Conservation (phyloP, 2,888 invertebrate species). For the Synergus japonicus region DNA sequence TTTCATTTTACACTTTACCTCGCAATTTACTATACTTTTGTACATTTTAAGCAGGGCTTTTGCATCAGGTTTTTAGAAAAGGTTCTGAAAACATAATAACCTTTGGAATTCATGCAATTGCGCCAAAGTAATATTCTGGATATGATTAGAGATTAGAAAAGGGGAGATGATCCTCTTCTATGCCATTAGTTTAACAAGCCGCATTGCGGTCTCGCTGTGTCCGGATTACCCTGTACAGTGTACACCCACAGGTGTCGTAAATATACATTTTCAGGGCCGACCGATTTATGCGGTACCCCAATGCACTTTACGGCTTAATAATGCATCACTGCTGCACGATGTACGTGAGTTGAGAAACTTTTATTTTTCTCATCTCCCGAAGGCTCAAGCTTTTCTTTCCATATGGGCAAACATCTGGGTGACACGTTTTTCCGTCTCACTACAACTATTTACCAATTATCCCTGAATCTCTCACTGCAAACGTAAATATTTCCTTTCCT, state of each 20-base stretch:
- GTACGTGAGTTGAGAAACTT: slow-evolving; percentile 1
- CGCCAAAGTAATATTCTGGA: neutral
- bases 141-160: neutral
- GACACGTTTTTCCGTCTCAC: slow-evolving; percentile 11
- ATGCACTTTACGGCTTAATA: slow-evolving; percentile 15
- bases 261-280: slow-evolving; percentile 10
- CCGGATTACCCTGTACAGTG: neutral
- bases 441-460: neutral
- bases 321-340: neutral
- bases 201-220: slow-evolving; percentile 1
- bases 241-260: slow-evolving; percentile 17
- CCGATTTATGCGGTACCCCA: slow-evolving; percentile 10
- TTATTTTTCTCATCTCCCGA: neutral
- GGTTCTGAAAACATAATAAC: too few relatives aligned
- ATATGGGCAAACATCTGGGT: slow-evolving; percentile 7
- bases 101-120: too few relatives aligned
- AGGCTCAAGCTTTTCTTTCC: neutral
- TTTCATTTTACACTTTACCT: too few relatives aligned
- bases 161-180: neutral
- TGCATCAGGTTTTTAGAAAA: too few relatives aligned
- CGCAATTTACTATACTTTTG: too few relatives aligned
- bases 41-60: too few relatives aligned
- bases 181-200: slow-evolving; percentile 10
- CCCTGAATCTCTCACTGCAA: neutral
- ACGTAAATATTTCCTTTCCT: neutral